These are phyloP conservation scores for Aplochiton taeniatus DNA, from an alignment of 2,797 vertebrate species.

Conservation along the genomic window DNA sequence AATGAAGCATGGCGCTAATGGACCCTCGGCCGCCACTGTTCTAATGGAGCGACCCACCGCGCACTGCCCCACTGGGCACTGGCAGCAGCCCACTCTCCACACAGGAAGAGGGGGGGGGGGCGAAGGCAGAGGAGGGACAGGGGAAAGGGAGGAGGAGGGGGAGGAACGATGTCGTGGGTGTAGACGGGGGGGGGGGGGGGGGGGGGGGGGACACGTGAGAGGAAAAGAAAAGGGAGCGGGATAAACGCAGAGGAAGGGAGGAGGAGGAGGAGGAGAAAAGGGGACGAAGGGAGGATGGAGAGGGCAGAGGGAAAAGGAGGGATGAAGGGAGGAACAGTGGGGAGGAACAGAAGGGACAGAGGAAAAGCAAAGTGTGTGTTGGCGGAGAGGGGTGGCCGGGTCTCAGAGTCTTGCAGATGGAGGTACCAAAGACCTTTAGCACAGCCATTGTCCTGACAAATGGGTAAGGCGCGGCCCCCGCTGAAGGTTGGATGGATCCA, in stretches of 20 bases:
- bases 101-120: background rate
- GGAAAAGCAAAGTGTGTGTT: no score
- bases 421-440: no score
- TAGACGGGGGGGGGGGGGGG: background rate
- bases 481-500: background rate
- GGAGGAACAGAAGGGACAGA: background rate
- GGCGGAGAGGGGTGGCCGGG: background rate
- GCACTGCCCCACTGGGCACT: constrained; percentile 30
- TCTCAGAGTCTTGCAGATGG: background rate
- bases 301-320: background rate
- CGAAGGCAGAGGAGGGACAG: background rate
- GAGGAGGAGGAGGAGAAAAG: background rate
- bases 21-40: constrained; percentile 53
- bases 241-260: background rate
- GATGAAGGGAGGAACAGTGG: background rate
- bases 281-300: background rate
- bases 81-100: constrained; percentile 31
- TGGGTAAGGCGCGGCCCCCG: background rate
- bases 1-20: constrained; percentile 69
- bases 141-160: background rate
- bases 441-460: constrained; percentile 9
- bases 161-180: background rate
- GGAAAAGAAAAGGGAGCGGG: constrained; percentile 10
- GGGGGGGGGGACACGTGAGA: background rate
- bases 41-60: constrained; percentile 67